phyloP scores from a whole-genome alignment of 2,888 invertebrate species.

The Mimachlamys varia region DNA sequence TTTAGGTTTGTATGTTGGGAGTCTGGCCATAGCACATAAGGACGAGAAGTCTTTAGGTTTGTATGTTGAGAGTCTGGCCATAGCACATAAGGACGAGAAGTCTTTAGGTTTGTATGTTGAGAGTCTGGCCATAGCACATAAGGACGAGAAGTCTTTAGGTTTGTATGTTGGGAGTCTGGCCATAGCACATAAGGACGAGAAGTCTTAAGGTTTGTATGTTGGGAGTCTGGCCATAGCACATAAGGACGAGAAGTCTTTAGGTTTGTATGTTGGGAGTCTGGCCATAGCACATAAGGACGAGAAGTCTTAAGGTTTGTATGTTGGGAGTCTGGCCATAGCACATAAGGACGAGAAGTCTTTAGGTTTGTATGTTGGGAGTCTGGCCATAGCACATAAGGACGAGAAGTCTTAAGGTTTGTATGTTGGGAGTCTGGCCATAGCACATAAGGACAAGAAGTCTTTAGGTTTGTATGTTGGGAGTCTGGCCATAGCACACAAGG shows the following conservation, averaged over 20 bases:
- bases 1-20: constrained; percentile 83
- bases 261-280: constrained; percentile 85
- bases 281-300: constrained; percentile 82
- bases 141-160: constrained; percentile 81
- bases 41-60: constrained; percentile 82
- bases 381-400: constrained; percentile 83
- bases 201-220: constrained; percentile 82
- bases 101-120: constrained; percentile 83
- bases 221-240: constrained; percentile 84
- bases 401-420: constrained; percentile 81
- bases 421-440: constrained; percentile 85
- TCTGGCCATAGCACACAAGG: too few relatives aligned
- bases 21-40: constrained; percentile 83
- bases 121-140: constrained; percentile 84
- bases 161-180: constrained; percentile 85
- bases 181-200: constrained; percentile 82
- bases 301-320: constrained; percentile 81
- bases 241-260: constrained; percentile 81
- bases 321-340: constrained; percentile 85
- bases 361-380: constrained; percentile 84
- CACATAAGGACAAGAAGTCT: constrained; percentile 82
- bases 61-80: constrained; percentile 85
- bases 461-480: too few relatives aligned
- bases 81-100: constrained; percentile 82
- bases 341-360: constrained; percentile 81